Evolutionary conservation across 2,797 vertebrate genomes (phyloP), one percentile per base, ranked within the genome.

Genomic region (Onychomys arenicola): DNA sequence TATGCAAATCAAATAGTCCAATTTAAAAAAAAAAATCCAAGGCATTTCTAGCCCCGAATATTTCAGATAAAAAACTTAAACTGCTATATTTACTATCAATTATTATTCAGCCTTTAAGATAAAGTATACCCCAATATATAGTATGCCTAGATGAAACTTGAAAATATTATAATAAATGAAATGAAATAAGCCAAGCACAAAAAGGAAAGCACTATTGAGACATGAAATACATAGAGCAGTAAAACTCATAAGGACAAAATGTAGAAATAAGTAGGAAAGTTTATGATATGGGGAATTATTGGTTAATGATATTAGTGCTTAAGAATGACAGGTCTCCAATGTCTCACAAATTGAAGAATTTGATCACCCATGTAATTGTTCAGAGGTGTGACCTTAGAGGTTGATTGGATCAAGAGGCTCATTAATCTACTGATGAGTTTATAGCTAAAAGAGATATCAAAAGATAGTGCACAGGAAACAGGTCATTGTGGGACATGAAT

Each of bases 131-230:
- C 27, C 94, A 93, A 93, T 71, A 52, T 14, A 59, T 57, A 69
- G 17, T 43, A 82, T 6, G 85, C 6, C 16, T 86, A 25, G 32
- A 43, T 59, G 13, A 94, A 89, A 25, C 34, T 65, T 89, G 5
- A 77, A 93, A 94, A 89, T 75, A 82, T 84, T 77, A 75, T 71
- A n/a, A 17, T 63, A 89, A 85, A 46, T 43, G 67, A 91, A 96
- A 77, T 76, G 52, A 91, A 94, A 59, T 65, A 95, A 52, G 19
- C 2, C 63, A 85, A 29, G 52, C 2, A 89, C 65, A 49, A 63
- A 95, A 80, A 59, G 34, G n/a, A 43, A 81, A 63, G 49, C 61
- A 80, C 21, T 49, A 7, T 57, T 69, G 27, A 88, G 32, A 69
- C 11, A 49, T 37, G 17, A 90, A 10, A 29, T 73, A 77, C 16